Evolutionary conservation across 37 sponge, comb jelly and placozoan genomes (phyloP), one percentile per base, ranked within the genome.

Genomic region (Beroe forskalii): DNA sequence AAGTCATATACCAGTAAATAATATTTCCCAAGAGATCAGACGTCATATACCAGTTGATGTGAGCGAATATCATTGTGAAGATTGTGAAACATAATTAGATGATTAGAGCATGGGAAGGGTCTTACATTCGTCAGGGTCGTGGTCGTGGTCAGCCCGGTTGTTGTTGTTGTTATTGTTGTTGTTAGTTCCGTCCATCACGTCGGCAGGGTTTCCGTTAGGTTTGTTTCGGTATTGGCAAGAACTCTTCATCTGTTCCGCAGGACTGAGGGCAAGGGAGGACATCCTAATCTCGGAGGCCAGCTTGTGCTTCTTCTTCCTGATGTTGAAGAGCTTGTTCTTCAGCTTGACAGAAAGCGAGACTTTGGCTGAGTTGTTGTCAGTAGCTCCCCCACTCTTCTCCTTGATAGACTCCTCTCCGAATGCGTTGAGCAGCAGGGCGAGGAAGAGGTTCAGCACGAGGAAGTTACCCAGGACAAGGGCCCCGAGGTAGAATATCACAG

Each of bases 361-460:
- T 8, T 20, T 41, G 20, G 24, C 55, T 3, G 37, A 20, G 40
- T 41, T 43, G 12, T 1, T 48, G 8, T 80, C 86, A 0, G 86
- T 27, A 42, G 27, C 43, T 12, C 38, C 55, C 32, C 72, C 72
- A 69, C 72, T 69, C 35, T 80, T 41, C 44, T 80, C 55, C 55
- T 80, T 80, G 55, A 91, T 35, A 1, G 76, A 60, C 31, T 86
- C 91, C 30, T 67, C 89, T 14, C 67, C 91, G 42, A 91, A 91
- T 2, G 91, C 62, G 36, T 62, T 76, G 31, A 91, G 64, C 24
- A 91, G 66, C 30, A 91, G 67, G 32, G 91, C 91, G 9, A 91
- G 25, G 83, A 91, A 91, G 28, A 91, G 66, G 36, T 91, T 91
- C 0, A 91, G 60, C 3, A 91, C 67, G 1, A 91, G 41, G 66